phyloP scores from a whole-genome alignment of 2,888 invertebrate species.

The Caenorhabditis japonica region DNA sequence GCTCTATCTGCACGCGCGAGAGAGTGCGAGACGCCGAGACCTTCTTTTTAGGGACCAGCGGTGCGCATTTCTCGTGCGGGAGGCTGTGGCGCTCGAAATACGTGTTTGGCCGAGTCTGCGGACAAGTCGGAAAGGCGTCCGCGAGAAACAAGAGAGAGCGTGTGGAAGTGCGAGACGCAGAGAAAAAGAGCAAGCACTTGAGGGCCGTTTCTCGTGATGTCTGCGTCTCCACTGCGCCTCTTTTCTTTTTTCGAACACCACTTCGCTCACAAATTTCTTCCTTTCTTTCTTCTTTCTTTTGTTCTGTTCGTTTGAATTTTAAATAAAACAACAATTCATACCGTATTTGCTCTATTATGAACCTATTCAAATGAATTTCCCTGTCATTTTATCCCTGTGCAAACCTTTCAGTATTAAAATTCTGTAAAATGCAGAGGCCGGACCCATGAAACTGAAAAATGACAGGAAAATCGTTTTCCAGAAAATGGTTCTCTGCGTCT shows the following conservation, averaged over 20 bases:
- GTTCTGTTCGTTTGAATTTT: slow-evolving; percentile 7
- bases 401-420: too few relatives aligned
- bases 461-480: too few relatives aligned
- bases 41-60: too few relatives aligned
- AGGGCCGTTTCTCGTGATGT: slow-evolving; percentile 30
- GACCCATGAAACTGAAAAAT: too few relatives aligned
- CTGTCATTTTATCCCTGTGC: too few relatives aligned
- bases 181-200: slow-evolving; percentile 28
- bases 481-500: too few relatives aligned
- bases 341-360: too few relatives aligned
- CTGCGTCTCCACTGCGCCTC: slow-evolving; percentile 23
- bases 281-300: slow-evolving; percentile 9
- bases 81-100: slow-evolving; percentile 11
- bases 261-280: slow-evolving; percentile 1
- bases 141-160: slow-evolving; percentile 10
- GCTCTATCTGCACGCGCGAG: too few relatives aligned
- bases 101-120: slow-evolving; percentile 21
- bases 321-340: slow-evolving; percentile 18
- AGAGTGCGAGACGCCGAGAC: too few relatives aligned
- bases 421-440: too few relatives aligned
- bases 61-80: too few relatives aligned
- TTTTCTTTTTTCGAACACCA: slow-evolving; percentile 13
- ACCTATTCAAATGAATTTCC: too few relatives aligned
- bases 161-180: slow-evolving; percentile 20
- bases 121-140: slow-evolving; percentile 39